Percentiles rank a stretch among this genome's conserved stretches.
phyloP scores from a whole-genome alignment of 2,888 invertebrate genomes.

The Scaptomyza parva region DNA sequence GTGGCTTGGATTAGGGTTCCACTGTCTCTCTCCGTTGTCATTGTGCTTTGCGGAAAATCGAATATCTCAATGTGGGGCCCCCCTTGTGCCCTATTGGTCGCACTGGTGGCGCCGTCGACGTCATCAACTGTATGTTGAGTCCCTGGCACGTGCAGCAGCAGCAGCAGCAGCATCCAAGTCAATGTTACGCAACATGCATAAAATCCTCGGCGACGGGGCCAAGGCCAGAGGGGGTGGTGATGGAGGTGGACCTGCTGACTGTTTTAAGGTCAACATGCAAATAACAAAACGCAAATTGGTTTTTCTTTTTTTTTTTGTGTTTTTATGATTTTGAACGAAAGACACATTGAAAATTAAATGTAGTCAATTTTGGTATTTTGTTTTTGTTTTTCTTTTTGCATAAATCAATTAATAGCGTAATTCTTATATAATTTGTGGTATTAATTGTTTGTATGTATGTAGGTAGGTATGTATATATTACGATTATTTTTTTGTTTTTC shows the following conservation, averaged over 20 bases:
- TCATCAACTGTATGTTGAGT: constrained; percentile 18
- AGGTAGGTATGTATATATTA: constrained; percentile 57
- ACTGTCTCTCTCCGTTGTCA: constrained; percentile 23
- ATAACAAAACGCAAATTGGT: constrained; percentile 57
- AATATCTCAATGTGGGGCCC: constrained; percentile 59
- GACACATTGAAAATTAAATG: constrained; percentile 82
- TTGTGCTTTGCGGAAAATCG: constrained; percentile 61
- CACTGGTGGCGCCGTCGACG: constrained; percentile 56
- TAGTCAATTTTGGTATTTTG: constrained; percentile 64
- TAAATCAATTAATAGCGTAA: constrained; percentile 71
- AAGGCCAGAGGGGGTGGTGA: constrained; percentile 49
- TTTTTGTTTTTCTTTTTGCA: constrained; percentile 46
- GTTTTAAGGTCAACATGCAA: constrained; percentile 64
- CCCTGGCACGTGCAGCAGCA: constrained; percentile 41
- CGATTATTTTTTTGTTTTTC: constrained; percentile 34
- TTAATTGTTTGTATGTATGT: constrained; percentile 48
- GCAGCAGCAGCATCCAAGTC: constrained; percentile 65
- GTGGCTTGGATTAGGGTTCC: constrained; percentile 5
- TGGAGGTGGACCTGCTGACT: not conserved
- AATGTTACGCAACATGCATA: constrained; percentile 68
- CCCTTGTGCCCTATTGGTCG: constrained; percentile 38
- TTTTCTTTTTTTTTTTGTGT: constrained; percentile 41
- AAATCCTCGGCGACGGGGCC: constrained; percentile 54
- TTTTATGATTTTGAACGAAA: constrained; percentile 81
- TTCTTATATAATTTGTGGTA: constrained; percentile 61